These are phyloP conservation scores for Drosophila multiciliata DNA, from an alignment of 2,888 invertebrate species.

Conservation along the genomic window DNA sequence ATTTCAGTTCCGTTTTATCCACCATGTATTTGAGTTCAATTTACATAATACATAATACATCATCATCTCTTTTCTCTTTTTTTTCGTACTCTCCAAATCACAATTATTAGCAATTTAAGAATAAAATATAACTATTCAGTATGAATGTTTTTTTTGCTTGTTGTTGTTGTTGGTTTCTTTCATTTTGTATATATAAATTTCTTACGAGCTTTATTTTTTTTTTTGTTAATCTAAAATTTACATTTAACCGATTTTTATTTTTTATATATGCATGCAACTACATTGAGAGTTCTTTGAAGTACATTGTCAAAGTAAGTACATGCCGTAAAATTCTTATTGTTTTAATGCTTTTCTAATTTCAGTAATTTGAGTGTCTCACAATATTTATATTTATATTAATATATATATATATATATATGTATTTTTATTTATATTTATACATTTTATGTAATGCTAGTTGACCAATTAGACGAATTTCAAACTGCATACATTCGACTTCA, in stretches of 20 bases:
- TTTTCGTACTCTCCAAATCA: constrained; percentile 82
- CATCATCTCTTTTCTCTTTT: constrained; percentile 36
- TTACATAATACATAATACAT: constrained; percentile 68
- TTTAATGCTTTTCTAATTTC: constrained; percentile 19
- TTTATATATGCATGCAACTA: constrained; percentile 37
- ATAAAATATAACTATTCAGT: constrained; percentile 77
- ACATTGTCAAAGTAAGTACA: constrained; percentile 32
- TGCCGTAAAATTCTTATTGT: constrained; percentile 32
- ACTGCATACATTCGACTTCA: constrained; percentile 22
- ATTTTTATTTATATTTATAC: constrained; percentile 52
- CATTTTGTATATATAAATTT: constrained; percentile 50
- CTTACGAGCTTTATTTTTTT: constrained; percentile 40
- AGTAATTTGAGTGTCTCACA: constrained; percentile 47
- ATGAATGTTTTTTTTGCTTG: constrained; percentile 32
- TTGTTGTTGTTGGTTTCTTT: constrained; percentile 20
- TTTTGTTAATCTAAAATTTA: constrained; percentile 60
- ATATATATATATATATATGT: constrained; percentile 33
- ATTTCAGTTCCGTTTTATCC: constrained; percentile 72
- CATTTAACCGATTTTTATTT: constrained; percentile 40
- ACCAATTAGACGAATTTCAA: constrained; percentile 27
- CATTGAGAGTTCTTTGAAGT: constrained; percentile 48
- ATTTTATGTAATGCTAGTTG: constrained; percentile 69
- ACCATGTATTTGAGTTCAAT: constrained; percentile 61
- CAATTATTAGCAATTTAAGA: constrained; percentile 81
- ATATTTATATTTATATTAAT: constrained; percentile 44